Evolutionary conservation across 2,888 invertebrate genomes (phyloP), one percentile per base, ranked within the genome.

Genomic region (Platynereis dumerilii): DNA sequence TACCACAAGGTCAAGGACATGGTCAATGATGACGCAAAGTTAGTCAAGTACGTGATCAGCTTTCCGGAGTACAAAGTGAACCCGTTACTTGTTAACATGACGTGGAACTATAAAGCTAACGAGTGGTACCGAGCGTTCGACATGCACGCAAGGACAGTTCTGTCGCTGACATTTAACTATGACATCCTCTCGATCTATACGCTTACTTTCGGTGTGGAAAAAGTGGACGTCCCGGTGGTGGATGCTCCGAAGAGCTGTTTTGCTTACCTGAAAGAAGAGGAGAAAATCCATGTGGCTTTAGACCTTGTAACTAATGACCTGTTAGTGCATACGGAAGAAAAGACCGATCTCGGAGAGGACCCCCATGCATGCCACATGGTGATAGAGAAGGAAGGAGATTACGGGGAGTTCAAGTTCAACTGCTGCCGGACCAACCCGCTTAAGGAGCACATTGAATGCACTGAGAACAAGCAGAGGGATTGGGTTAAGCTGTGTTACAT

Each of bases 101-200:
- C 63, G 20, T 39, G 63, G 3, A 70, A 73, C 29, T 81, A 78
- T 65, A 73, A 77, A 69, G 76, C 79, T 0, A 73, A 75, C 72
- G 65, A 73, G 27, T 82, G 81, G 81, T 75, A 76, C 54, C 72
- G 78, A n/a, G 79, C 78, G 0, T 69, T 74, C 26, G 76, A 74
- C 10, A 72, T 72, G n/a, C 81, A 83, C 60, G 82, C 81, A 0
- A 72, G 76, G 29, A 80, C 78, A 0, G 66, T 83, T 52, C 72
- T 83, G 26, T 76, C 80, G 62, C 67, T 83, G 58, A 76, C 80
- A 1, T 81, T 82, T 66, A 77, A 81, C 69, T 81, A 79, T 65
- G 79, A 80, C 42, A 75, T 80, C 2, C 67, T 80, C 5, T 81
- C 80, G 1, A 70, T 82, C 68, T 69, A 74, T 34, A 75, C 81